Evolutionary conservation across 2,113 vertebrate genomes (phyloP).

Genomic region (Equus quagga): DNA sequence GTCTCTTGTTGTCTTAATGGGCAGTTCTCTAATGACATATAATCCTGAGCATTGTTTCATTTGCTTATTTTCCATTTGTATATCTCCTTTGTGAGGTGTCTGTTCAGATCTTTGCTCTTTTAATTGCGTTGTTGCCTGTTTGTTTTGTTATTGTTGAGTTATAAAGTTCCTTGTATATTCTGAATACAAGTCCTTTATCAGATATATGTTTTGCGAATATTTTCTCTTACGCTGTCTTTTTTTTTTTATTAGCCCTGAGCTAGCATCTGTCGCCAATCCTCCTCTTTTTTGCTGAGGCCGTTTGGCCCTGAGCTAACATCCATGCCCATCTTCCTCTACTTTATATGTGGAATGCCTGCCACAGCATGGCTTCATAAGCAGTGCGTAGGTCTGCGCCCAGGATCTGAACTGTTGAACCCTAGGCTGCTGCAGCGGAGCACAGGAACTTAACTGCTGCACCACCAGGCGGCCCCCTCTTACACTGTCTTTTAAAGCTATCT

Average conservation of each 20-base stretch:
- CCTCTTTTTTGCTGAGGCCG: too few species aligned
- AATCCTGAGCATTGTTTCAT: neutral
- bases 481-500: neutral
- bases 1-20: neutral
- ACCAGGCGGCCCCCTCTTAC: neutral
- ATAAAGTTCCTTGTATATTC: neutral
- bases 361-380: too few species aligned
- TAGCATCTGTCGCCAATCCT: too few species aligned
- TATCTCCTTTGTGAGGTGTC: neutral
- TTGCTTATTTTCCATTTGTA: neutral
- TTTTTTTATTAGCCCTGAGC: too few species aligned
- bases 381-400: too few species aligned
- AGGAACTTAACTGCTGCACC: too few species aligned
- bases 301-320: too few species aligned
- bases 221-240: neutral
- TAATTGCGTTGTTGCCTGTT: neutral
- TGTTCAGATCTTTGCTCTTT: neutral
- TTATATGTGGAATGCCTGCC: too few species aligned
- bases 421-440: too few species aligned
- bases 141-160: neutral
- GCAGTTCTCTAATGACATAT: neutral
- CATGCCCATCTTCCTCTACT: too few species aligned
- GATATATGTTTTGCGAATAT: neutral
- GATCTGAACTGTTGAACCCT: too few species aligned
- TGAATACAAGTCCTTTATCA: neutral